phyloP scores from a whole-genome alignment of 2,888 invertebrate species.

The Eustalomyia histrio region DNA sequence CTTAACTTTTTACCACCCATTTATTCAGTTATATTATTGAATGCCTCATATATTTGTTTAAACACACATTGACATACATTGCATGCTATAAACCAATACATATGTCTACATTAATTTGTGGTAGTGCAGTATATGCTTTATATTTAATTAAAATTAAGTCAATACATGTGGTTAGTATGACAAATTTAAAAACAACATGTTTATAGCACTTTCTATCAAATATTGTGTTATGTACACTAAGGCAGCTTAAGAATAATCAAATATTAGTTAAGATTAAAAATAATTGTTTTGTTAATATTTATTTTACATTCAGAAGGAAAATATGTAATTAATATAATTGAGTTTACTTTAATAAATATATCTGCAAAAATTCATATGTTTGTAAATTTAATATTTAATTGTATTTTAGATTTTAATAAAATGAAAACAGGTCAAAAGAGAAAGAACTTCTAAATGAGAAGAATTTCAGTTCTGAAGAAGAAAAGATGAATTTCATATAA shows the following conservation, averaged over 20 bases:
- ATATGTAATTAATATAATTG: too few relatives aligned
- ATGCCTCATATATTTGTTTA: background rate
- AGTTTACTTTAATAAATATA: too few relatives aligned
- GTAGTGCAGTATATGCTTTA: constrained; percentile 55
- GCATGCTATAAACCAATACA: background rate
- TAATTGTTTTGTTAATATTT: too few relatives aligned
- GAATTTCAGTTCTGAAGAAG: too few relatives aligned
- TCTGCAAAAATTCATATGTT: too few relatives aligned
- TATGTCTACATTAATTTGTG: constrained; percentile 55
- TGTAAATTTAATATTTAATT: too few relatives aligned
- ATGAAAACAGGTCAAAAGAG: too few relatives aligned
- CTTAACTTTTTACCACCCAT: too few relatives aligned
- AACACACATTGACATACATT: background rate
- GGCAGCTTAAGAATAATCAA: constrained; percentile 8
- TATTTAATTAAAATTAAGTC: constrained; percentile 61
- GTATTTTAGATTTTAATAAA: too few relatives aligned
- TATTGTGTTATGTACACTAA: background rate
- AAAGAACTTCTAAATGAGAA: too few relatives aligned
- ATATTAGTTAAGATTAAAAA: constrained; percentile 50
- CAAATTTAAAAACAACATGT: background rate
- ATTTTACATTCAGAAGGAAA: background rate
- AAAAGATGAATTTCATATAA: too few relatives aligned
- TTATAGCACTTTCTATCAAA: background rate
- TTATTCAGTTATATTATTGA: too few relatives aligned
- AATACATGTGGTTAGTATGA: constrained; percentile 46